phyloP scores from a whole-genome alignment of 2,113 vertebrate species.

The Ia io region DNA sequence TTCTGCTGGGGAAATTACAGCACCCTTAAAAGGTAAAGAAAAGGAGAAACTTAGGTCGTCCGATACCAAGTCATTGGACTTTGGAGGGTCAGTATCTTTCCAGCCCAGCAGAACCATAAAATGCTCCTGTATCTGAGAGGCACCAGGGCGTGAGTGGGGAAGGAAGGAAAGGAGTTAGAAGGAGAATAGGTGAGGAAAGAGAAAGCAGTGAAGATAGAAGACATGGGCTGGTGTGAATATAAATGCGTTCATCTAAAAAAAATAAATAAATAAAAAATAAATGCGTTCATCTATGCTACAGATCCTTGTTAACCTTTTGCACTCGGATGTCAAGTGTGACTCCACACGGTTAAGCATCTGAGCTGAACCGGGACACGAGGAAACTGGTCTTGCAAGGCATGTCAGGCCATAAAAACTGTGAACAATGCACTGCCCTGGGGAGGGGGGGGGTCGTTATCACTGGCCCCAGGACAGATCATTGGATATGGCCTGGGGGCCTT shows the following conservation, averaged over 20 bases:
- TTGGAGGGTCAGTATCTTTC: not conserved
- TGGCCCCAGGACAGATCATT: no score
- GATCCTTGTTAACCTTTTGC: no score
- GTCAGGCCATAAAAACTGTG: no score
- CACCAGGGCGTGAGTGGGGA: not conserved
- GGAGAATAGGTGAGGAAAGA: not conserved
- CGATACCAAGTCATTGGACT: not conserved
- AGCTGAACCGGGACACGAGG: not conserved
- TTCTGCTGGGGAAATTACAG: conserved; percentile 45
- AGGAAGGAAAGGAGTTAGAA: not conserved
- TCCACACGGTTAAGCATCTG: no score
- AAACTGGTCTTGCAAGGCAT: no score
- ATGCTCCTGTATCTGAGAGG: not conserved
- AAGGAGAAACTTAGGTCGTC: not conserved
- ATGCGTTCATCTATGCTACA: not conserved
- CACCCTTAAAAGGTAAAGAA: not conserved
- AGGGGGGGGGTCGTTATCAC: no score
- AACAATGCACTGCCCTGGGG: no score
- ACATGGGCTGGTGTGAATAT: not conserved
- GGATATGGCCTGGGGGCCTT: no score
- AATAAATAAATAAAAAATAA: no score
- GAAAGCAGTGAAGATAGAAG: not conserved
- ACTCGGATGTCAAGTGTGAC: no score
- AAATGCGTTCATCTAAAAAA: no score
- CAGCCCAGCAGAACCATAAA: not conserved